A percentile compares a stretch with the other conserved stretches of the same genome.
Conservation (phyloP, 2,888 invertebrate genomes). For the Caenorhabditis becei region DNA sequence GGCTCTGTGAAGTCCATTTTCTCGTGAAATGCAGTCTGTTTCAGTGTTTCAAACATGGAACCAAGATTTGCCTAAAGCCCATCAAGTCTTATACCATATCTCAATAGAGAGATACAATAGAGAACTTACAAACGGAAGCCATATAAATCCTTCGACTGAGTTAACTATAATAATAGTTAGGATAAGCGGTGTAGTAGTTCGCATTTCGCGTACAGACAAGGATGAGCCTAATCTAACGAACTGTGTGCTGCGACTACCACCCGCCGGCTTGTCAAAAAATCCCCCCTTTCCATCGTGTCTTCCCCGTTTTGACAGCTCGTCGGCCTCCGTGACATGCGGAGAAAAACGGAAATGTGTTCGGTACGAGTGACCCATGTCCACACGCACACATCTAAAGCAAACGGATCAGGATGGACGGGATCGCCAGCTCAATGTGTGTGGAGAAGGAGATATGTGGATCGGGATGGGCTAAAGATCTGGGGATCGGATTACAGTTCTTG, state of each 20-base stretch:
- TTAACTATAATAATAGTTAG: constrained; percentile 23
- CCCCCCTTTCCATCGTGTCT: constrained; percentile 46
- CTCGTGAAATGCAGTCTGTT: constrained; percentile 64
- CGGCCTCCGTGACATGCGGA: constrained; percentile 52
- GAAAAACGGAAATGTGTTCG: constrained; percentile 59
- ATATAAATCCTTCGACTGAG: constrained; percentile 52
- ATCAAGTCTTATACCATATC: background rate
- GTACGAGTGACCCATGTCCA: constrained; percentile 64
- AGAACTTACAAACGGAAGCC: constrained; percentile 69
- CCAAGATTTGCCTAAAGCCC: constrained; percentile 65
- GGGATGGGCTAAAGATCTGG: background rate
- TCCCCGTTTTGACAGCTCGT: constrained; percentile 59
- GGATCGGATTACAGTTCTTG: constrained; percentile 47
- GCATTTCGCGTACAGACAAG: constrained; percentile 23
- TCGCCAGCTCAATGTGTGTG: constrained; percentile 1
- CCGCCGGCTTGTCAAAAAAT: constrained; percentile 59
- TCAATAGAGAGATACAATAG: background rate
- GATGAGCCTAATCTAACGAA: constrained; percentile 46
- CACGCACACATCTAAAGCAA: constrained; percentile 52
- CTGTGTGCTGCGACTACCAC: constrained; percentile 37
- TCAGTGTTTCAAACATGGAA: constrained; percentile 68
- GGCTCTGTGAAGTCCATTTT: constrained; percentile 56
- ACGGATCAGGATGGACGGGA: constrained; percentile 21
- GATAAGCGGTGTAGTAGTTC: constrained; percentile 22
- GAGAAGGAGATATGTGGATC: constrained; percentile 6